phyloP scores from a whole-genome alignment of 2,888 invertebrate genomes.

The Pseudanteris insignis region DNA sequence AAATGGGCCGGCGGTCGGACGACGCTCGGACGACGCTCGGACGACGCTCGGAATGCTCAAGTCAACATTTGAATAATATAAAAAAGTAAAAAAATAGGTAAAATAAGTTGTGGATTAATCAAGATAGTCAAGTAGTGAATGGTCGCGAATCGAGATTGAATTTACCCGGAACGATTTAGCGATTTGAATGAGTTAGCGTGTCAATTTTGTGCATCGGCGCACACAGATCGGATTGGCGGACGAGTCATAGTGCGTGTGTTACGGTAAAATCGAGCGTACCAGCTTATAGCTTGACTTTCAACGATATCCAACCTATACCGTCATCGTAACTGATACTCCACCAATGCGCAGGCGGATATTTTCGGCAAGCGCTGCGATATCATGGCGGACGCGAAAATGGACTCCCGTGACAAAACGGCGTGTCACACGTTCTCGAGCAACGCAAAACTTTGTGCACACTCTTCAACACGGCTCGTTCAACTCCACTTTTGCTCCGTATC shows the following conservation, averaged over 20 bases:
- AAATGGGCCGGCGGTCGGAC: no score
- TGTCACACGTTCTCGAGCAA: no score
- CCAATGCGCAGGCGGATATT: constrained; percentile 45
- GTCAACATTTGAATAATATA: no score
- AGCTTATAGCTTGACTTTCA: constrained; percentile 54
- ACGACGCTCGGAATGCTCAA: no score
- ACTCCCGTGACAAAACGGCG: constrained; percentile 27
- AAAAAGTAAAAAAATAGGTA: no score
- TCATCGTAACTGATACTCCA: constrained; percentile 44
- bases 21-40: no score
- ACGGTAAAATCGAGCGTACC: constrained; percentile 61
- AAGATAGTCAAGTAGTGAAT: no score
- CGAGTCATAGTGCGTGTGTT: constrained; percentile 55
- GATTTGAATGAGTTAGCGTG: constrained; percentile 54
- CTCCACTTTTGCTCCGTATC: no score
- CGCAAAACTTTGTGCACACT: no score
- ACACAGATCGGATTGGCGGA: constrained; percentile 55
- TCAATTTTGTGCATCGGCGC: constrained; percentile 51
- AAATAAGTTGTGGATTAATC: no score
- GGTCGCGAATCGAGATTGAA: constrained; percentile 18
- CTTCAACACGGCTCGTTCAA: no score
- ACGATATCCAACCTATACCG: constrained; percentile 44
- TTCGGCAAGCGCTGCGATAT: constrained; percentile 39
- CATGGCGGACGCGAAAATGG: constrained; percentile 47
- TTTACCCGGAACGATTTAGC: constrained; percentile 35